A percentile compares a stretch with the other conserved stretches of the same genome.
Conservation (phyloP, 1,140 invertebrate genomes). For the Harlomillsia oculata region DNA sequence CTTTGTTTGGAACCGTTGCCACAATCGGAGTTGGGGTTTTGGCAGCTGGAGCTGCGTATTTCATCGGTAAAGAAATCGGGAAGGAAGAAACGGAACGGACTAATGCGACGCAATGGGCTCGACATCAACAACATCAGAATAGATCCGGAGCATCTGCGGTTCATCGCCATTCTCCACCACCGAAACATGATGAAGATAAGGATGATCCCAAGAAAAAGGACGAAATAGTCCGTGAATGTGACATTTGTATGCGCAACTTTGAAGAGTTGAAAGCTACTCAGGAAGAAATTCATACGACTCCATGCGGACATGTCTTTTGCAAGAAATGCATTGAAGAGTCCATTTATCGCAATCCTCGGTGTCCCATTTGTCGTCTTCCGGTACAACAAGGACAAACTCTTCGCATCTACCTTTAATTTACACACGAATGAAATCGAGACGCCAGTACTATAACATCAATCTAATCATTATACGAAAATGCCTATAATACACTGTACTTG, state of each 20-base stretch:
- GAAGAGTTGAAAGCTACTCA: slow-evolving; percentile 7
- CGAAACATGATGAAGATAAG: neutral
- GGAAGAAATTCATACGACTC: slow-evolving; percentile 21
- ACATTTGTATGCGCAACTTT: slow-evolving; percentile 14
- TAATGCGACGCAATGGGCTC: neutral
- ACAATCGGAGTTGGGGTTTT: neutral
- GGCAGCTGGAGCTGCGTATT: slow-evolving; percentile 6
- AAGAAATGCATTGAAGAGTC: neutral
- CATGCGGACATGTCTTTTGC: slow-evolving; percentile 20
- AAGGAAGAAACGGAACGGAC: neutral
- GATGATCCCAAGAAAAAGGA: slow-evolving; percentile 1
- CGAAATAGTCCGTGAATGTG: slow-evolving; percentile 9
- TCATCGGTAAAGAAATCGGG: slow-evolving; percentile 7
- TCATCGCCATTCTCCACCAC: neutral
- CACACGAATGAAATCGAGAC: neutral
- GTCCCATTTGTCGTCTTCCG: slow-evolving; percentile 2
- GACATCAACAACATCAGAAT: neutral
- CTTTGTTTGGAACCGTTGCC: neutral
- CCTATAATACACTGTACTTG: too few species aligned
- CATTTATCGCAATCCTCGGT: neutral
- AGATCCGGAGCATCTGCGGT: neutral
- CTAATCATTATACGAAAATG: too few species aligned
- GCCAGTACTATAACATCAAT: too few species aligned
- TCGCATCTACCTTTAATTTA: slow-evolving; percentile 10
- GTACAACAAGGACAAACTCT: slow-evolving; percentile 13